Evolutionary conservation across 1,140 invertebrate species (phyloP), one percentile per base, ranked within the genome.

Genomic region (Gonatopus flavifemur): DNA sequence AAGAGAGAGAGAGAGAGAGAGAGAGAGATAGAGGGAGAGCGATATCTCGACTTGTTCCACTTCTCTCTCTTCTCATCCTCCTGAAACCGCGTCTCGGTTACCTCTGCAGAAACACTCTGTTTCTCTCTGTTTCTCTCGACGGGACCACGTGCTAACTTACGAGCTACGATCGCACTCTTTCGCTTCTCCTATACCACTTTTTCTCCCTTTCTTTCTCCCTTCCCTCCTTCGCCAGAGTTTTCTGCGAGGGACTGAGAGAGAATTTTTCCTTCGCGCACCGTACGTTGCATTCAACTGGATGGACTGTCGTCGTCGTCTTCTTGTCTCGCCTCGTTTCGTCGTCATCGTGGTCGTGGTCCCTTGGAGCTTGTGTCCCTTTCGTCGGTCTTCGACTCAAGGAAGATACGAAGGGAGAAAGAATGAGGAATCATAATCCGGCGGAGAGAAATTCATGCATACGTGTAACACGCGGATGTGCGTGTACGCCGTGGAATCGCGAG

Each of bases 101-200:
- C 57, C 57, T 69, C 70, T 62, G 61, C 64, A 64, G 64, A 59
- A 43, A n/a, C n/a, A n/a, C n/a, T n/a, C n/a, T n/a, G n/a, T n/a
- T n/a, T n/a, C n/a, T n/a, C n/a, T n/a, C n/a, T n/a, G n/a, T n/a
- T n/a, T n/a, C n/a, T n/a, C 57, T 67, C 49, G 57, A 33, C 57
- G 60, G 61, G 61, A 74, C 70, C 70, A 76, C 72, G 74, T 75
- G 74, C 69, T 75, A 75, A 76, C 71, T 74, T 76, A 75, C 69
- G 70, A 76, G 68, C 66, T 62, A 62, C 63, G 63, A 68, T 63
- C 56, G 54, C 57, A 60, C 64, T 58, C 57, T 63, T 58, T 55
- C 61, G 55, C 60, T 40, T 39, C 41, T 64, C 40, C 44, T 45
- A n/a, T 54, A 22, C 25, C 30, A 16, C 37, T 40, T 13, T 46